Percentiles rank a stretch among this genome's conserved stretches.
These are phyloP conservation scores for Chromis chromis DNA, from an alignment of 2,797 vertebrate genomes.

Conservation along the genomic window DNA sequence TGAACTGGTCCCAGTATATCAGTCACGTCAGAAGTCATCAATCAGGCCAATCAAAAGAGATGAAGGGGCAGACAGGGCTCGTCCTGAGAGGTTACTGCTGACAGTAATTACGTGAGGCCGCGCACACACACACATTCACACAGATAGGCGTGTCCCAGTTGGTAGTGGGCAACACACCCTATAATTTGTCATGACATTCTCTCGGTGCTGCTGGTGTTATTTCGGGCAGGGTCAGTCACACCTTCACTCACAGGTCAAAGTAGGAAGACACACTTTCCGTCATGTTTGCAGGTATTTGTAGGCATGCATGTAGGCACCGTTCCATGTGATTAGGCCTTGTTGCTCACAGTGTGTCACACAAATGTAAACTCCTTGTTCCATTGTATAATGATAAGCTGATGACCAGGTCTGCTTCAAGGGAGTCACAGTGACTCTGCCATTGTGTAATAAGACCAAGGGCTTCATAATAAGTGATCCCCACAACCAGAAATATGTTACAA, in stretches of 20 bases:
- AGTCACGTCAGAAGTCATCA: slow-evolving; percentile 27
- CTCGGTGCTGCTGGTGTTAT: slow-evolving; percentile 1
- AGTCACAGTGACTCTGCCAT: slow-evolving; percentile 6
- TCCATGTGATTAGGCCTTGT: neutral
- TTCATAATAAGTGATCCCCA: neutral
- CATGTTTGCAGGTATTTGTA: neutral
- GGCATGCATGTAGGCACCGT: neutral
- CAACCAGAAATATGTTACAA: neutral
- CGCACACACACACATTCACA: slow-evolving; percentile 8
- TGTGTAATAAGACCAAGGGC: neutral
- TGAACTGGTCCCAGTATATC: neutral
- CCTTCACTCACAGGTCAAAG: slow-evolving; percentile 21
- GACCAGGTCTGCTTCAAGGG: neutral
- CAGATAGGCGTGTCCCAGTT: neutral
- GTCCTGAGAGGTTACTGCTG: slow-evolving; percentile 14
- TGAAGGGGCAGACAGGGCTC: slow-evolving; percentile 1
- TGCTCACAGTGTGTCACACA: slow-evolving; percentile 7
- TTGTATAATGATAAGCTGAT: neutral
- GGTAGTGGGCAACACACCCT: neutral
- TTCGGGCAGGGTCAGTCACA: slow-evolving; percentile 8
- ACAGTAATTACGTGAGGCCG: slow-evolving; percentile 4
- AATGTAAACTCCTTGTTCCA: neutral
- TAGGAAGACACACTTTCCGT: neutral
- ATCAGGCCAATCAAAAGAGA: slow-evolving; percentile 29
- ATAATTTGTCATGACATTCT: slow-evolving; percentile 29